phyloP scores from a whole-genome alignment of 2,797 vertebrate species.

The Cryptoprocta ferox region DNA sequence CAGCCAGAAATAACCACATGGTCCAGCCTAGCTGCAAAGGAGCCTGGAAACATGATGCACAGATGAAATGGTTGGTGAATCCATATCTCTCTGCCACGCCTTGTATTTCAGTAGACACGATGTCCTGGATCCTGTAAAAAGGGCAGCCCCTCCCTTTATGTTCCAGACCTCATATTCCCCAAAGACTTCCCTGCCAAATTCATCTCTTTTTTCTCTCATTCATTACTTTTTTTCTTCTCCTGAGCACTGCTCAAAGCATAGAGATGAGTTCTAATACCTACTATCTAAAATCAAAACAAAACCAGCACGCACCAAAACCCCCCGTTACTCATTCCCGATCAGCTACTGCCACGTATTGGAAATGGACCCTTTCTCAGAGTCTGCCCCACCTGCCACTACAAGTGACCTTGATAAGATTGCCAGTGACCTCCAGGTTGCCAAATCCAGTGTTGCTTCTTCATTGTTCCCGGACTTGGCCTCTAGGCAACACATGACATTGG shows the following conservation, averaged over 20 bases:
- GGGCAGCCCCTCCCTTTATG: neutral
- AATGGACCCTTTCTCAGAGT: neutral
- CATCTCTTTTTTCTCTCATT: neutral
- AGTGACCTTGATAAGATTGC: neutral
- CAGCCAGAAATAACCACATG: neutral
- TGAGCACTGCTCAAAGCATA: neutral
- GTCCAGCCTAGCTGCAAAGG: neutral
- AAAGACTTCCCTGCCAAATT: neutral
- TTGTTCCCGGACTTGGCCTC: neutral
- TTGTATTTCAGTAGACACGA: neutral
- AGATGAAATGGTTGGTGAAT: neutral
- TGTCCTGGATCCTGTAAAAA: neutral
- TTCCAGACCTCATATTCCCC: neutral
- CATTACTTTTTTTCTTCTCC: neutral
- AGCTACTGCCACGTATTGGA: neutral
- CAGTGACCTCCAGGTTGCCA: neutral
- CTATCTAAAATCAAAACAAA: neutral
- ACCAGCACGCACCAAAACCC: neutral
- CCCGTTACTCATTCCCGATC: neutral
- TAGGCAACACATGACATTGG: neutral
- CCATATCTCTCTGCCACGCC: neutral
- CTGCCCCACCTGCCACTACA: neutral
- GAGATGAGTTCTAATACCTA: neutral
- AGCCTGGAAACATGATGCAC: neutral
- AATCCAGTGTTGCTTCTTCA: neutral